Percentiles rank a stretch among this genome's conserved stretches.
phyloP scores from a whole-genome alignment of 2,888 invertebrate genomes.

The Tridacna gigas region DNA sequence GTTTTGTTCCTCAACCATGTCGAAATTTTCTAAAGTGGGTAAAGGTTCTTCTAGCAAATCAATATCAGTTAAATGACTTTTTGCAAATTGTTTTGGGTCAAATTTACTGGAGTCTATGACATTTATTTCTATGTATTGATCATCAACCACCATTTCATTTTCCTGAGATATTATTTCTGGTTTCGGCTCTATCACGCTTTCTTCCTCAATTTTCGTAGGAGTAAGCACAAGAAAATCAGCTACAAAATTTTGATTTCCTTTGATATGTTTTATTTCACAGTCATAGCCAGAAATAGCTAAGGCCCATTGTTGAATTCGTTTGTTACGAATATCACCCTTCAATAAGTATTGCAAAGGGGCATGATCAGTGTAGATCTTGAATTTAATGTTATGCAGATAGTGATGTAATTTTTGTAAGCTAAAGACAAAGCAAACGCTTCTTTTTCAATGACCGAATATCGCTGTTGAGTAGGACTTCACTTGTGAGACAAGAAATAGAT shows the following conservation, averaged over 20 bases:
- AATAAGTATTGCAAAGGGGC: not conserved
- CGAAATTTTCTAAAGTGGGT: not conserved
- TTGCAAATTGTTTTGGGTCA: not conserved
- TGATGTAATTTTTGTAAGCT: conserved; percentile 3
- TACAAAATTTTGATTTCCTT: conserved; percentile 1
- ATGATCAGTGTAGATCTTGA: not conserved
- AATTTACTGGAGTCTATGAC: not conserved
- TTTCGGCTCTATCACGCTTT: too few species aligned
- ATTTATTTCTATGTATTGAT: not conserved
- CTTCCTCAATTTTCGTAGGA: not conserved
- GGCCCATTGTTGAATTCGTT: not conserved
- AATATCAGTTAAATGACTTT: not conserved
- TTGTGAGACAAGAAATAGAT: not conserved
- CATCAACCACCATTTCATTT: not conserved
- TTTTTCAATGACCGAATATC: conserved; percentile 15
- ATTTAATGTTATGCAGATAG: not conserved
- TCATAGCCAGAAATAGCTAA: not conserved
- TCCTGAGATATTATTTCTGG: too few species aligned
- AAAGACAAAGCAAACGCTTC: conserved; percentile 13
- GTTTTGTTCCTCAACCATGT: conserved; percentile 1
- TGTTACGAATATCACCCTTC: not conserved
- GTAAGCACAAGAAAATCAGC: not conserved
- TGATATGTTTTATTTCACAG: conserved; percentile 7
- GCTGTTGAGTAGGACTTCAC: not conserved
- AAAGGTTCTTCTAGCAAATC: not conserved